These are phyloP conservation scores for Gasterosteus aculeatus DNA, from an alignment of 2,113 vertebrate genomes.

Conservation along the genomic window DNA sequence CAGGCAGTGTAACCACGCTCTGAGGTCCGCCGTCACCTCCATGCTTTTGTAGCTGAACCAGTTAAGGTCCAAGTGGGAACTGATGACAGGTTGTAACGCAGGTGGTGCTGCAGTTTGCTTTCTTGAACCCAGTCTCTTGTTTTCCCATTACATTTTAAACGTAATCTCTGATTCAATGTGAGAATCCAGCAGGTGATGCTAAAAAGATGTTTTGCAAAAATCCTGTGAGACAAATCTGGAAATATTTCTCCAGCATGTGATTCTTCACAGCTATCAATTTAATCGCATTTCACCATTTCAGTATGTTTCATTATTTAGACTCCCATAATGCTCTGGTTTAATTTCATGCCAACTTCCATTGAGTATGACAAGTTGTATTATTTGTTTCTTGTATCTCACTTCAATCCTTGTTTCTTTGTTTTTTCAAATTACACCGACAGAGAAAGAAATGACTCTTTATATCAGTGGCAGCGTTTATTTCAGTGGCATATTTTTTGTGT, in stretches of 20 bases:
- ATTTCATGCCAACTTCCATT: neutral
- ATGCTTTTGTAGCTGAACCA: constrained; percentile 14
- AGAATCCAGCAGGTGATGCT: constrained; percentile 37
- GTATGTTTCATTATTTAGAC: neutral
- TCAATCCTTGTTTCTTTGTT: neutral
- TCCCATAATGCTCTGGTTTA: constrained; percentile 6
- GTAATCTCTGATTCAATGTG: neutral
- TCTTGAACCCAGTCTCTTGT: neutral
- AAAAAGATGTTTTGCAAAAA: neutral
- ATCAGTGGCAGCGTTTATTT: constrained; percentile 51
- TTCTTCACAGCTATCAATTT: neutral
- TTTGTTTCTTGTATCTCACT: neutral
- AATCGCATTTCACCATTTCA: neutral
- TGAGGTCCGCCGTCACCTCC: neutral
- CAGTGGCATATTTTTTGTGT: constrained; percentile 59
- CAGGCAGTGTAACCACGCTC: constrained; percentile 1
- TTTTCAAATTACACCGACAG: neutral
- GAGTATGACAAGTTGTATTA: neutral
- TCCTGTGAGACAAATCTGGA: neutral
- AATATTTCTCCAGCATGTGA: constrained; percentile 6
- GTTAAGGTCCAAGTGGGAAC: neutral
- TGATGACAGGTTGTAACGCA: neutral
- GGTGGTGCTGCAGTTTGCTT: neutral
- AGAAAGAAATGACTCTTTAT: neutral
- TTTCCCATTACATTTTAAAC: neutral